phyloP scores from a whole-genome alignment of 2,113 vertebrate genomes.

The Cnemophilus loriae region DNA sequence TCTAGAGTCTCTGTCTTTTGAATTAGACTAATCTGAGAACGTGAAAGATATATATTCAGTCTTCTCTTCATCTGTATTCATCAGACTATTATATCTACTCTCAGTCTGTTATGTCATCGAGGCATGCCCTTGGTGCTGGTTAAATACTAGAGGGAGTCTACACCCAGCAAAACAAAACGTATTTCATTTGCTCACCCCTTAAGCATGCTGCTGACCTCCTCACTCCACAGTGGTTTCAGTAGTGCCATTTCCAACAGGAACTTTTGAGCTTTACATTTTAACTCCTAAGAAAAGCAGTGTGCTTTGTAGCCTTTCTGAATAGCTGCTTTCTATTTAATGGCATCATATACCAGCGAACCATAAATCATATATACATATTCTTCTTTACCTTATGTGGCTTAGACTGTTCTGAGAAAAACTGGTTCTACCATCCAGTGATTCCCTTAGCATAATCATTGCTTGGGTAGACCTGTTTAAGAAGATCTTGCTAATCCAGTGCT shows the following conservation, averaged over 20 bases:
- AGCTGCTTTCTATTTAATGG: not conserved
- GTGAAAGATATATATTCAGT: not conserved
- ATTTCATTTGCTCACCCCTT: not conserved
- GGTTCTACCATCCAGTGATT: slow-evolving; percentile 56
- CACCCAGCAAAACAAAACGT: rapidly evolving
- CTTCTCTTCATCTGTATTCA: not conserved
- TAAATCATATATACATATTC: slow-evolving; percentile 9
- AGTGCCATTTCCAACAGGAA: not conserved
- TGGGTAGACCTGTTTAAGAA: slow-evolving; percentile 15
- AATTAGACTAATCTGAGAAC: not conserved
- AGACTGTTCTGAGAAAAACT: slow-evolving; percentile 41
- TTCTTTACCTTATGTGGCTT: slow-evolving; percentile 25
- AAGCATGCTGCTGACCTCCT: not conserved
- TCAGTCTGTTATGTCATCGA: not conserved
- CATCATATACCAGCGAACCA: not conserved
- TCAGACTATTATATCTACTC: not conserved
- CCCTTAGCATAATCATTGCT: slow-evolving; percentile 38
- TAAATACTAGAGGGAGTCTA: not conserved
- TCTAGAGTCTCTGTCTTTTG: not conserved
- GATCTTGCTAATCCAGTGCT: slow-evolving; percentile 34
- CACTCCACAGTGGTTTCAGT: not conserved
- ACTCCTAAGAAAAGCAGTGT: not conserved
- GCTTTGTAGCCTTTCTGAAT: not conserved
- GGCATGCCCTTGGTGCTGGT: not conserved
- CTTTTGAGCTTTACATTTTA: not conserved